A percentile compares a stretch with the other conserved stretches of the same genome.
Conservation (phyloP, 1,140 invertebrate genomes). For the Magallana gigas region DNA sequence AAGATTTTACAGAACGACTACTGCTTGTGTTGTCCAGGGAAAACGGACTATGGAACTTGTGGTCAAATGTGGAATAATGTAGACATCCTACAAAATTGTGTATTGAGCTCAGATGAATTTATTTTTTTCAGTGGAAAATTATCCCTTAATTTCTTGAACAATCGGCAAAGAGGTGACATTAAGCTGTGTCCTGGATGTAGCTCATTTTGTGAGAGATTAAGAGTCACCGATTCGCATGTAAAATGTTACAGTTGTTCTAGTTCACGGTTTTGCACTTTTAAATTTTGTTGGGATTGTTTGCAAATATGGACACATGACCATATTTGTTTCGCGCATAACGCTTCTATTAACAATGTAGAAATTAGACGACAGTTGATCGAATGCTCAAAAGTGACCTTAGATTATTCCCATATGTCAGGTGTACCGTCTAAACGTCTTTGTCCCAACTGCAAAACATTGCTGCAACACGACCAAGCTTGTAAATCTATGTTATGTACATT, state of each 20-base stretch:
- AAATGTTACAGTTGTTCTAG: not conserved
- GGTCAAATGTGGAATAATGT: not conserved
- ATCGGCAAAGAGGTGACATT: not conserved
- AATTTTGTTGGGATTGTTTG: not conserved
- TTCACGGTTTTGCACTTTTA: not conserved
- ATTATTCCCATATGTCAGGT: not conserved
- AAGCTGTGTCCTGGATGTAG: not conserved
- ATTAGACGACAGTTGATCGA: not conserved
- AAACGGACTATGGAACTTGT: not conserved
- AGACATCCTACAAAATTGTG: not conserved
- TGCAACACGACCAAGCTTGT: slow-evolving; percentile 3
- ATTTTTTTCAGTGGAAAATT: not conserved
- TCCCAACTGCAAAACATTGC: not conserved
- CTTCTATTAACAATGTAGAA: not conserved
- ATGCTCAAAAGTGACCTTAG: not conserved
- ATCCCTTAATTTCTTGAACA: not conserved
- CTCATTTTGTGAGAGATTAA: not conserved
- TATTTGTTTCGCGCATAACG: accelerated
- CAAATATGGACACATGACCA: not conserved
- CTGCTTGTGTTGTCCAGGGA: not conserved
- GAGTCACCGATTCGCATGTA: not conserved
- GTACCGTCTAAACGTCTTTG: not conserved
- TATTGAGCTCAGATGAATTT: not conserved
- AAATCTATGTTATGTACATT: slow-evolving; percentile 9
- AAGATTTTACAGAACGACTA: not conserved